Percentiles rank a stretch among this genome's conserved stretches.
These are phyloP conservation scores for Crypturellus undulatus DNA, from an alignment of 2,113 vertebrate genomes.

Conservation along the genomic window DNA sequence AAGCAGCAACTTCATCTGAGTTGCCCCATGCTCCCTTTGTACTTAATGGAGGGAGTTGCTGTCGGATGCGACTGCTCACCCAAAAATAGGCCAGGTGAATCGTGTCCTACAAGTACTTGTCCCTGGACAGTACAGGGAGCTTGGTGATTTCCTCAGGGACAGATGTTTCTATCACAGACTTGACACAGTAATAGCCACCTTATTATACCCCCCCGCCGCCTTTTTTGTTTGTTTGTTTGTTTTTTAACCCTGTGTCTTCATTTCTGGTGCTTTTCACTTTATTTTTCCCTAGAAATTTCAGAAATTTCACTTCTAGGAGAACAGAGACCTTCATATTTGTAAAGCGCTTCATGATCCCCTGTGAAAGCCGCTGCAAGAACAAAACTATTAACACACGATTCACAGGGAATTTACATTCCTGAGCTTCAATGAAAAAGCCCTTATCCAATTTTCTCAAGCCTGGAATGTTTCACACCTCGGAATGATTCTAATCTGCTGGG, in stretches of 20 bases:
- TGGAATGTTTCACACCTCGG: background rate
- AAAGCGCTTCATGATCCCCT: background rate
- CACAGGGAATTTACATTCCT: background rate
- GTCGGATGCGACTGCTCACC: background rate
- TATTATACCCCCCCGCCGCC: too few relatives aligned
- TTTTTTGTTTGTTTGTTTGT: background rate
- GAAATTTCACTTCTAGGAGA: background rate
- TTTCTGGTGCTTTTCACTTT: background rate
- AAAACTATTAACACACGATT: background rate
- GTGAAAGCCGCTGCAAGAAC: background rate
- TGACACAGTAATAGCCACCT: background rate
- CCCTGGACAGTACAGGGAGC: background rate
- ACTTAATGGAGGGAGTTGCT: background rate
- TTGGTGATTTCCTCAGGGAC: background rate
- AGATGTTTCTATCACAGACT: background rate
- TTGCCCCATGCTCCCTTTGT: accelerated
- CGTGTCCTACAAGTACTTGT: background rate
- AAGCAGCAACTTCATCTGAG: background rate
- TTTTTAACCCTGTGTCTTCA: background rate
- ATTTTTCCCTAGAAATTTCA: too few relatives aligned
- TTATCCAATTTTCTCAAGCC: background rate
- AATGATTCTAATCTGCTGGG: background rate
- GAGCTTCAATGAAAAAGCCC: background rate
- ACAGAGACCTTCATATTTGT: background rate
- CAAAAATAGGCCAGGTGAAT: background rate